phyloP scores from a whole-genome alignment of 1,140 invertebrate species.

The Aphelinus certus region DNA sequence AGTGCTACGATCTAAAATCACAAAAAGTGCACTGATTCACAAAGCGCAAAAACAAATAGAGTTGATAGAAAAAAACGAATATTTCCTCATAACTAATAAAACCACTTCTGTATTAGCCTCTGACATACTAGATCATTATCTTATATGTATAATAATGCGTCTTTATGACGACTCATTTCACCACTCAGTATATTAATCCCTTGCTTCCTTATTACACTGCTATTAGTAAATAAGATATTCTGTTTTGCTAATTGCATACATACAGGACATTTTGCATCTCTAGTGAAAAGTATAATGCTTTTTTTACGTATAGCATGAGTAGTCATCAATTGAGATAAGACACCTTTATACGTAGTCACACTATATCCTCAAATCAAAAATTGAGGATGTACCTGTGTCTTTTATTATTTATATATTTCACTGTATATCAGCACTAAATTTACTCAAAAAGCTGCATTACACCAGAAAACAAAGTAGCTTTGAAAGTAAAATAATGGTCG shows the following conservation, averaged over 20 bases:
- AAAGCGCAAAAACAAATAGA: conserved; percentile 26
- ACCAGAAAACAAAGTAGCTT: conserved; percentile 24
- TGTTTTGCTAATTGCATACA: conserved; percentile 37
- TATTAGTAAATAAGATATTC: conserved; percentile 46
- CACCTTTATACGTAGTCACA: conserved; percentile 60
- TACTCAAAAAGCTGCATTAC: background rate
- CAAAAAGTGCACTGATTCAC: conserved; percentile 13
- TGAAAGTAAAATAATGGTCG: background rate
- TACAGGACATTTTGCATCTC: conserved; percentile 38
- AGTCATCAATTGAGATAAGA: conserved; percentile 59
- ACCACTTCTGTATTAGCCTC: conserved; percentile 34
- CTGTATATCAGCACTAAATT: background rate
- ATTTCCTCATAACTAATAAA: conserved; percentile 19
- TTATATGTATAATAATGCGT: conserved; percentile 34
- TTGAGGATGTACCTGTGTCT: conserved; percentile 22
- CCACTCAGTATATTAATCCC: conserved; percentile 38
- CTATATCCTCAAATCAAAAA: conserved; percentile 40
- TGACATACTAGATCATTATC: conserved; percentile 41
- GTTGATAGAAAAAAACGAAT: conserved; percentile 17
- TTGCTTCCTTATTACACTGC: conserved; percentile 39
- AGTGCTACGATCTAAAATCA: conserved; percentile 36
- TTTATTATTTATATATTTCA: conserved; percentile 15
- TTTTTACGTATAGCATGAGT: conserved; percentile 54
- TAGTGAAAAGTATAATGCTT: conserved; percentile 54
- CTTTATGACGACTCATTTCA: conserved; percentile 34